A percentile compares a stretch with the other conserved stretches of the same genome.
Conservation (phyloP, 2,888 invertebrate genomes). For the Dugesia japonica region DNA sequence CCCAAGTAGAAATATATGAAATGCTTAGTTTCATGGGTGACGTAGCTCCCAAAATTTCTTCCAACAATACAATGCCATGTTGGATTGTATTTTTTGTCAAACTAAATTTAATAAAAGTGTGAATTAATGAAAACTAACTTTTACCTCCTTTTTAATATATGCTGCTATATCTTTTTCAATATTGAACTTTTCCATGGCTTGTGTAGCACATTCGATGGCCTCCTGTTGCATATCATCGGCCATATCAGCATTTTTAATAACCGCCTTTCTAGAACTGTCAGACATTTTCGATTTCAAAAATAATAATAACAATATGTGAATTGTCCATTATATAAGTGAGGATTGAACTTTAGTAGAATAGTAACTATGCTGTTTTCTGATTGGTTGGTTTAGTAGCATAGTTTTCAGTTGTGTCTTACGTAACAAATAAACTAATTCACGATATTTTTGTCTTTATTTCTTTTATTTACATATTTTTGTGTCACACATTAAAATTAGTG, state of each 20-base stretch:
- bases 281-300: not conserved
- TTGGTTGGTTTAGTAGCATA: conserved; percentile 13
- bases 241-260: conserved; percentile 98
- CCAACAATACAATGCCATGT: conserved; percentile 99
- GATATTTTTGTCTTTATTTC: too few relatives aligned
- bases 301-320: not conserved
- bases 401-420: not conserved
- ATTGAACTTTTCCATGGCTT: conserved; percentile 88
- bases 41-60: conserved; percentile 74
- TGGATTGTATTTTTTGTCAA: conserved; percentile 98
- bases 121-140: not conserved
- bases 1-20: conserved; percentile 96
- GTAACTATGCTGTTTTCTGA: not conserved
- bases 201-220: conserved; percentile 89
- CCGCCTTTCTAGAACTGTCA: conserved; percentile 58
- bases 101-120: too few relatives aligned
- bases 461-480: too few relatives aligned
- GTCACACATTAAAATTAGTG: too few relatives aligned
- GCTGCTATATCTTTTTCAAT: conserved; percentile 99
- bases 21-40: conserved; percentile 90
- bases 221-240: conserved; percentile 99
- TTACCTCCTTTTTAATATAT: conserved; percentile 80
- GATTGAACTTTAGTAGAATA: conserved; percentile 12
- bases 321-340: not conserved
- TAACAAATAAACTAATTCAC: too few relatives aligned